These are phyloP conservation scores for Cacoxenus indagator DNA, from an alignment of 2,888 invertebrate species.

Conservation along the genomic window DNA sequence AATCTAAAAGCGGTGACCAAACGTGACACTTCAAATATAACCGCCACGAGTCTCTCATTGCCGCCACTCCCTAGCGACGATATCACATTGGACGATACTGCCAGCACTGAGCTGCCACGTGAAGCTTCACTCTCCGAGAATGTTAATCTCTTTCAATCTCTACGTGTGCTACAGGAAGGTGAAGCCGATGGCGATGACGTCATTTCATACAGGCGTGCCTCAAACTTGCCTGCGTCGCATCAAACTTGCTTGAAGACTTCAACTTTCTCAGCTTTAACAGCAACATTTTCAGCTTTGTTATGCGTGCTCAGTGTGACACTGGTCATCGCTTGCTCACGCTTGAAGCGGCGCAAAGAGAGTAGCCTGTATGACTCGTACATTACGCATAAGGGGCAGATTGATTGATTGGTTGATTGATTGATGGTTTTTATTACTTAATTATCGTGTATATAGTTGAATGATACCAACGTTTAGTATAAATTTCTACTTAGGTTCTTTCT, in stretches of 20 bases:
- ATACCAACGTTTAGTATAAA: constrained; percentile 24
- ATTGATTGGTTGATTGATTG: constrained; percentile 61
- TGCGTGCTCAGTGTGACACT: constrained; percentile 81
- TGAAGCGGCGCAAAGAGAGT: constrained; percentile 74
- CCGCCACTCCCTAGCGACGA: constrained; percentile 43
- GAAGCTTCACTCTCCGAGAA: constrained; percentile 83
- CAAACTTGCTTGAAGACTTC: constrained; percentile 78
- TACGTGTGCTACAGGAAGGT: constrained; percentile 89
- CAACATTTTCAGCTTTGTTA: constrained; percentile 78
- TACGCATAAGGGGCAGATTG: constrained; percentile 77
- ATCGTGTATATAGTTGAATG: constrained; percentile 37
- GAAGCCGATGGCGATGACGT: constrained; percentile 74
- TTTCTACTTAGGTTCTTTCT: neutral
- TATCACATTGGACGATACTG: constrained; percentile 18
- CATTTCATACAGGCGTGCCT: constrained; percentile 46
- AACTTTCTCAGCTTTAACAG: constrained; percentile 79
- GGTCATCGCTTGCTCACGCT: constrained; percentile 82
- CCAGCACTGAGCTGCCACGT: constrained; percentile 55
- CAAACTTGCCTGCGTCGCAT: constrained; percentile 41
- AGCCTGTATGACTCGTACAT: constrained; percentile 74
- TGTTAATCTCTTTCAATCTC: constrained; percentile 89
- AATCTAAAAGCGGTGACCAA: constrained; percentile 86
- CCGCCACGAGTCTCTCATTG: constrained; percentile 54
- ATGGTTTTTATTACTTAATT: neutral
- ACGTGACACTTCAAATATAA: constrained; percentile 75